These are phyloP conservation scores for Hippocampus barbouri DNA, from an alignment of 2,113 vertebrate species.

Conservation along the genomic window DNA sequence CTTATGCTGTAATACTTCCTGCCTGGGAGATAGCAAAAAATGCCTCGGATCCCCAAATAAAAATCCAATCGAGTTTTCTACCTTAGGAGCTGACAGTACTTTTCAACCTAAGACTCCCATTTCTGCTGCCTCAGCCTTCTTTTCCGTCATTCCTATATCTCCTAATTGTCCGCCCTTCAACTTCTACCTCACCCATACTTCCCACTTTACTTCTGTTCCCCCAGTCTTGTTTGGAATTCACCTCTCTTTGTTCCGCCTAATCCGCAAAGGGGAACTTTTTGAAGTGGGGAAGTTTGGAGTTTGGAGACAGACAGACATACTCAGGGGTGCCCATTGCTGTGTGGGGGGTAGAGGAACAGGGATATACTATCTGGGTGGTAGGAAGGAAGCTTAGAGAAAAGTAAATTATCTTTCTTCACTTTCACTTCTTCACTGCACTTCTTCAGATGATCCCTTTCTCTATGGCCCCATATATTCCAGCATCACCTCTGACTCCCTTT, in stretches of 20 bases:
- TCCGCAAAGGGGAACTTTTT: slow-evolving; percentile 66
- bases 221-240: slow-evolving; percentile 54
- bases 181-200: slow-evolving; percentile 8
- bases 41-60: slow-evolving; percentile 34
- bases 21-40: slow-evolving; percentile 44
- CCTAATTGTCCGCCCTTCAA: slow-evolving; percentile 42
- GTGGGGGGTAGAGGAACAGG: slow-evolving; percentile 32
- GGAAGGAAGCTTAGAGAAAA: slow-evolving; percentile 53
- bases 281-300: slow-evolving; percentile 64
- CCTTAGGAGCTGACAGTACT: slow-evolving; percentile 28
- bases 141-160: slow-evolving; percentile 15
- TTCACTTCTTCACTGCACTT: slow-evolving; percentile 20
- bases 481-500: slow-evolving; percentile 36
- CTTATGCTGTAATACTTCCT: slow-evolving; percentile 49
- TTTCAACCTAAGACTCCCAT: slow-evolving; percentile 12
- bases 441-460: slow-evolving; percentile 36
- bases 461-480: slow-evolving; percentile 26
- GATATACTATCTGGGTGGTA: slow-evolving; percentile 56
- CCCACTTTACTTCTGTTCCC: slow-evolving; percentile 6
- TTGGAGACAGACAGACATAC: slow-evolving; percentile 19
- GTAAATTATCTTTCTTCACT: slow-evolving; percentile 57
- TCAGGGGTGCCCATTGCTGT: neutral
- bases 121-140: slow-evolving; percentile 17
- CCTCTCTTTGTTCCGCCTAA: slow-evolving; percentile 64
- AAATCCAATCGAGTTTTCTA: slow-evolving; percentile 32